These are phyloP conservation scores for Meiosimyza decipiens DNA, from an alignment of 2,888 invertebrate species.

Conservation along the genomic window DNA sequence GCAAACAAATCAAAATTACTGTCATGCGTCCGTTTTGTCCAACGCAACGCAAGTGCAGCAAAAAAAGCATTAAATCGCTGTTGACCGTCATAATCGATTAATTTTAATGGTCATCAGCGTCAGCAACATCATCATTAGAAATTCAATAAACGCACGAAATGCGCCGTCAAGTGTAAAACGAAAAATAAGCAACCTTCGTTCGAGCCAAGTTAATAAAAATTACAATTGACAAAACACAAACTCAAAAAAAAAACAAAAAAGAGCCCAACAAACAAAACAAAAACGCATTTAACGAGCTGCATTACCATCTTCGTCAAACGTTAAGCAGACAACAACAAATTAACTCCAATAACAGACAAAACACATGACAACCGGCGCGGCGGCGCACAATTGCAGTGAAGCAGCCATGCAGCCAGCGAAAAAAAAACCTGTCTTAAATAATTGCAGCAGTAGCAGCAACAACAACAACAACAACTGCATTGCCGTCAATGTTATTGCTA, in stretches of 20 bases:
- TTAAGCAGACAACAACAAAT: conserved; percentile 10
- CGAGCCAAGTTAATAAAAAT: conserved; percentile 23
- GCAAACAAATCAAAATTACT: too few species aligned
- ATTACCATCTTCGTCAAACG: conserved; percentile 23
- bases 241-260: conserved; percentile 33
- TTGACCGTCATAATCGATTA: conserved; percentile 22
- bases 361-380: conserved; percentile 3
- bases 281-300: conserved; percentile 29
- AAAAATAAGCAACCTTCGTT: conserved; percentile 33
- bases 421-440: conserved; percentile 39
- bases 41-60: neutral
- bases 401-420: conserved; percentile 33
- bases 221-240: conserved; percentile 30
- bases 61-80: conserved; percentile 1
- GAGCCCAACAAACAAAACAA: conserved; percentile 38
- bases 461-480: conserved; percentile 26
- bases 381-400: neutral
- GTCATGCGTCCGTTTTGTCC: too few species aligned
- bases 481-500: conserved; percentile 30
- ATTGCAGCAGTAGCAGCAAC: conserved; percentile 36
- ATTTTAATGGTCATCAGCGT: conserved; percentile 5
- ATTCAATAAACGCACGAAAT: conserved; percentile 48
- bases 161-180: conserved; percentile 27
- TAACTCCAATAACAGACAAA: conserved; percentile 13
- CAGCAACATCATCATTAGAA: conserved; percentile 27